Base-by-base conservation (phyloP, 2,113 vertebrate species). In the Pseudorhombus dupliciocellatus region DNA sequence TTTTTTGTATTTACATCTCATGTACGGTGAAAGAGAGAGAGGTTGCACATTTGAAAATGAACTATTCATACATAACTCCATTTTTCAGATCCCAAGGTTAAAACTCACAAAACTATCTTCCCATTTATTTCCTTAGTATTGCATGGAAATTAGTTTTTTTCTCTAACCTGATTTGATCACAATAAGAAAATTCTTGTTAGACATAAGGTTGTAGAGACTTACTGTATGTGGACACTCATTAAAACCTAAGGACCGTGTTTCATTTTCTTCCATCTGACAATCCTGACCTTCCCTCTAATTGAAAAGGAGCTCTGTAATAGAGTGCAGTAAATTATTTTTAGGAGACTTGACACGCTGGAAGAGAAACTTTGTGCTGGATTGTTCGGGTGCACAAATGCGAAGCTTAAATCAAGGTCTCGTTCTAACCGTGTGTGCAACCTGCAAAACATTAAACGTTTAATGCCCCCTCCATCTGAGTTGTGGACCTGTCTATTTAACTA, bases 241-340 rank as follows among this genome's bases (percentile, higher is more conserved):
- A 81, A 85, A 89, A 78, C 54, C 71, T 70, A 52, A 76, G 31
- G 69, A 63, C 40, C 20, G 42, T 66, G 67, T 76, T 87, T 86
- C 75, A 86, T 84, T 81, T 76, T 48, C 77, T 75, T 77, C 77
- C 44, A 48, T 68, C 55, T 75, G 82, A 87, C 87, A 84, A 80
- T 68, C 57, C 67, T 87, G 87, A 88, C 90, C 85, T 90, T 90
- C 84, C 64, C 46, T 2, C 77, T 88, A 83, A 88, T 88, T 89
- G 70, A 87, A 85, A 85, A 79, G 57, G 78, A 77, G 75, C 63
- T 75, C 48, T 31, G 68, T 75, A 88, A 84, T 85, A 77, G 73
- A 65, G 65, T 22, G 81, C 53, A 20, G 54, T 67, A 75, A 70
- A 84, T 84, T 69, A 72, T 84, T 79, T 84, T 87, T 74, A 40